phyloP scores from a whole-genome alignment of 2,888 invertebrate genomes.

The Alitta virens region DNA sequence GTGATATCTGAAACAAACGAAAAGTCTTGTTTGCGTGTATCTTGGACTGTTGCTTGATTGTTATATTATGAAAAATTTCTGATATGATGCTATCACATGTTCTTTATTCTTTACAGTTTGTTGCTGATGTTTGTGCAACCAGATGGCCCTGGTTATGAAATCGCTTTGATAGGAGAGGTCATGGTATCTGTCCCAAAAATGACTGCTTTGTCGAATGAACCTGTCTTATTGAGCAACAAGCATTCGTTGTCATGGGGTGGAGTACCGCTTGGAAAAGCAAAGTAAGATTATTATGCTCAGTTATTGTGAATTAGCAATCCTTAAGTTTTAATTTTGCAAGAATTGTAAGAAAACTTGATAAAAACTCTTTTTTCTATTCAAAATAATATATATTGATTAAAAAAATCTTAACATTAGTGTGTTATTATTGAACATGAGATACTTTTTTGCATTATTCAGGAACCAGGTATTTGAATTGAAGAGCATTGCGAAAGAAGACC shows the following conservation, averaged over 20 bases:
- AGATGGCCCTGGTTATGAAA: conserved; percentile 41
- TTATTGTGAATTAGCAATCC: neutral
- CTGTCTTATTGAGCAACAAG: conserved; percentile 33
- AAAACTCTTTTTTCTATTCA: too few species aligned
- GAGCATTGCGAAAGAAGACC: conserved; percentile 3
- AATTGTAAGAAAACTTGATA: too few species aligned
- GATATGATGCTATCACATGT: too few species aligned
- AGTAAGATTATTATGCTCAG: conserved; percentile 29
- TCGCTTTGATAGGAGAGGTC: conserved; percentile 34
- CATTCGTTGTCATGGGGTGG: conserved; percentile 41
- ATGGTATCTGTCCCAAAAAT: neutral
- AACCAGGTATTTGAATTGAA: conserved; percentile 15
- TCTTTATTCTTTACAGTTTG: conserved; percentile 27
- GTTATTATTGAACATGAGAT: too few species aligned
- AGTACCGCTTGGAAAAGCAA: conserved; percentile 36
- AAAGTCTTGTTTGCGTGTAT: too few species aligned
- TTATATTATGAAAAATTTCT: too few species aligned
- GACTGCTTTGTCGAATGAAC: neutral
- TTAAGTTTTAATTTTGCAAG: too few species aligned
- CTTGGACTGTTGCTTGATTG: too few species aligned
- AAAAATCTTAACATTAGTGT: too few species aligned
- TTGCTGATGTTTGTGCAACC: conserved; percentile 41
- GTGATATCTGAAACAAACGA: too few species aligned
- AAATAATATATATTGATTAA: too few species aligned
- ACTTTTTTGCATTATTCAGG: too few species aligned